Evolutionary conservation across 2,113 vertebrate genomes (phyloP).

Genomic region (Pheucticus melanocephalus): DNA sequence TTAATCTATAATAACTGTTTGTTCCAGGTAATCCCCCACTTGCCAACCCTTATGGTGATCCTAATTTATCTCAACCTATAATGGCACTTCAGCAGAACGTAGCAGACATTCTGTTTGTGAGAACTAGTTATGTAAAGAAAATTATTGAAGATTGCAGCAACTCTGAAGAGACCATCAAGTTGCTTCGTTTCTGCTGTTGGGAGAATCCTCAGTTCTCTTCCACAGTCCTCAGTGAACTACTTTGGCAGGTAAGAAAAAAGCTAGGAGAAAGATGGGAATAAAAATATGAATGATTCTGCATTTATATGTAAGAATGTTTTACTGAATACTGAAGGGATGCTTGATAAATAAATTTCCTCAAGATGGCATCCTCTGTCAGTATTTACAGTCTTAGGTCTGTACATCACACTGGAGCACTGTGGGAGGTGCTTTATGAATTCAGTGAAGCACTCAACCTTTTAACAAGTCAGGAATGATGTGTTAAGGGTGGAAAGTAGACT

Average conservation of each 20-base stretch:
- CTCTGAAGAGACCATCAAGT: constrained; percentile 97
- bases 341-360: not conserved
- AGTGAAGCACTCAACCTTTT: not conserved
- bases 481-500: not conserved
- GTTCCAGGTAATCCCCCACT: constrained; percentile 93
- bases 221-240: constrained; percentile 96
- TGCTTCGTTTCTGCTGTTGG: constrained; percentile 99
- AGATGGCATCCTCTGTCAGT: not conserved
- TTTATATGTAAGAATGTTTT: not conserved
- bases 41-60: constrained; percentile 94
- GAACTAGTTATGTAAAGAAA: constrained; percentile 99
- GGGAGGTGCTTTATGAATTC: not conserved
- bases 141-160: constrained; percentile 99
- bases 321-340: not conserved
- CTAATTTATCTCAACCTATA: constrained; percentile 93
- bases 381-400: not conserved
- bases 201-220: constrained; percentile 99
- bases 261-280: not conserved
- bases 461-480: not conserved
- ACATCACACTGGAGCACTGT: not conserved
- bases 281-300: not conserved
- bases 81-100: constrained; percentile 98
- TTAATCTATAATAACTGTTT: constrained; percentile 56
- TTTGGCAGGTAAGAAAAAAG: constrained; percentile 91
- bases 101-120: constrained; percentile 96